These are phyloP conservation scores for Halcyon badia DNA, from an alignment of 2,797 vertebrate species.

Conservation along the genomic window DNA sequence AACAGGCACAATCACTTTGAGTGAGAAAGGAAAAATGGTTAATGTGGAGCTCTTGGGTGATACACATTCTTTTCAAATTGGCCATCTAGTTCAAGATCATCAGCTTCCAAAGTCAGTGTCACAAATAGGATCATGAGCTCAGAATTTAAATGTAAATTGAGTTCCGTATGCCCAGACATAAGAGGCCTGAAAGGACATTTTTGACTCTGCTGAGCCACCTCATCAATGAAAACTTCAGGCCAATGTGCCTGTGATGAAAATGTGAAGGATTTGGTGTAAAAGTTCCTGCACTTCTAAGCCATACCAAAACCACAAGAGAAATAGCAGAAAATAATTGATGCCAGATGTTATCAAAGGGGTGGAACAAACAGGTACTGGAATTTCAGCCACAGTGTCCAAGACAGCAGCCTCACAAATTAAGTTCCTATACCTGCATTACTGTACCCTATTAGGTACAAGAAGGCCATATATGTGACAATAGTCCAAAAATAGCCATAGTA, in stretches of 20 bases:
- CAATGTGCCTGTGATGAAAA: background rate
- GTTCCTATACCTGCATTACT: background rate
- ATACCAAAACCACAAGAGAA: background rate
- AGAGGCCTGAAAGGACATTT: background rate
- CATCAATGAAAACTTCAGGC: background rate
- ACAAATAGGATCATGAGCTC: background rate
- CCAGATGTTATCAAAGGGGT: background rate
- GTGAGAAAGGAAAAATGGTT: constrained; percentile 23
- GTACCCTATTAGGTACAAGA: background rate
- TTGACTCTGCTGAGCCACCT: background rate
- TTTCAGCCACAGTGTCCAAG: background rate
- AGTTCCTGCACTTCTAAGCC: background rate
- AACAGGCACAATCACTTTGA: constrained; percentile 2
- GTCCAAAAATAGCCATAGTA: background rate
- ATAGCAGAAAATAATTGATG: background rate
- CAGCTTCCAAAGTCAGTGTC: constrained; percentile 9
- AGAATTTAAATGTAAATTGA: constrained; percentile 31
- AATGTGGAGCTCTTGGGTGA: constrained; percentile 7
- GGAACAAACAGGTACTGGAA: background rate
- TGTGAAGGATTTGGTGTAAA: background rate
- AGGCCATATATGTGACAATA: fast-evolving
- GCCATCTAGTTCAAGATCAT: constrained; percentile 21
- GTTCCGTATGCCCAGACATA: background rate
- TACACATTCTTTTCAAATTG: constrained; percentile 27
- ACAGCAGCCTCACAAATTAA: background rate